Evolutionary conservation across 2,113 vertebrate genomes (phyloP).

Genomic region (Agelaius tricolor): DNA sequence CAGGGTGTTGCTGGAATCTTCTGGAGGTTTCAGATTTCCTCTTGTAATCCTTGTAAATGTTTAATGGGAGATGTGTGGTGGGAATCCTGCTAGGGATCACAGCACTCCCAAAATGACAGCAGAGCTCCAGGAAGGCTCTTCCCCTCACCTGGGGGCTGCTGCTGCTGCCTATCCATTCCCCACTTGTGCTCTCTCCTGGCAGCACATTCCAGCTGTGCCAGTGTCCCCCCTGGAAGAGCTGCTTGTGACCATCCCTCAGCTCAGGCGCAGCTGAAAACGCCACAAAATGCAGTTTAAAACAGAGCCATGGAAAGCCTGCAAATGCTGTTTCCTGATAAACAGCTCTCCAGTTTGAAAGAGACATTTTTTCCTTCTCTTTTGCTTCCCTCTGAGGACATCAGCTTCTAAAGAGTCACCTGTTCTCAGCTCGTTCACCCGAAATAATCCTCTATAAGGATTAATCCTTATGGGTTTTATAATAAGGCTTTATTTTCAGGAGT

Average conservation of each 20-base stretch:
- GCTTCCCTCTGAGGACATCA: neutral
- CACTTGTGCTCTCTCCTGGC: neutral
- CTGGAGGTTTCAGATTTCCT: neutral
- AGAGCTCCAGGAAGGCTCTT: neutral
- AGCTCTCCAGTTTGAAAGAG: neutral
- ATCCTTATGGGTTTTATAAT: neutral
- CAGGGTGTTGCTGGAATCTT: neutral
- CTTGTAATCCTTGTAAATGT: neutral
- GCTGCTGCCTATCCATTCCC: neutral
- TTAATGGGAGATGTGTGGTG: neutral
- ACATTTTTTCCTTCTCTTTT: neutral
- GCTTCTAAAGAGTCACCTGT: neutral
- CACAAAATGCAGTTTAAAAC: neutral
- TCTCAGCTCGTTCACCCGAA: neutral
- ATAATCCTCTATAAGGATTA: neutral
- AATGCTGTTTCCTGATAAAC: neutral
- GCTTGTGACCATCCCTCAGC: neutral
- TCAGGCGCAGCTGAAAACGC: neutral
- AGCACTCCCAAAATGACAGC: neutral
- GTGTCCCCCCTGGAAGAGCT: neutral
- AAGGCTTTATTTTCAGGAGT: neutral
- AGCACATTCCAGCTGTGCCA: neutral
- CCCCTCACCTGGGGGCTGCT: neutral
- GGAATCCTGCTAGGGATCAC: neutral
- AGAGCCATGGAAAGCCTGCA: neutral